Base-by-base conservation (phyloP, 2,888 invertebrate genomes). In the Desoria tigrina region DNA sequence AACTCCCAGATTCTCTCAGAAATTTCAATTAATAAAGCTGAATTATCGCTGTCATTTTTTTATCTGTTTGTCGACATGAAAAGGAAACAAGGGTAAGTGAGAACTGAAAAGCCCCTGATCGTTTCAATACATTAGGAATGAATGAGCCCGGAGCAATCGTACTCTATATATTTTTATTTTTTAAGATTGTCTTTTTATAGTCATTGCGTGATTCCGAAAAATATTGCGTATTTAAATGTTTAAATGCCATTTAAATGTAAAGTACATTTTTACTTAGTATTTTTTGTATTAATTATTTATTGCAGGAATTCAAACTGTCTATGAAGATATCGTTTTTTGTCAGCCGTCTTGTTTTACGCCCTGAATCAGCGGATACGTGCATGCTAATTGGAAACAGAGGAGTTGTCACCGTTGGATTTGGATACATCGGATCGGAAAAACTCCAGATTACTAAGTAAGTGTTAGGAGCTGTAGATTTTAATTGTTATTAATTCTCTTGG, bases 341-440 rank as follows among this genome's bases (percentile, higher is more conserved):
- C 6, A 32, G 27, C 1, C 14, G 32, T 1, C 11, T 65, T n/a
- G 23, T 21, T 26, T 42, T 60, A 21, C 14, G n/a, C 2, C 51
- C 24, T 2, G 14, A 11, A 14, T 14, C 21, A 1, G 42, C 49
- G 1, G 23, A 55, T 18, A 23, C 23, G n/a, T 55, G 61, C 49
- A 27, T 65, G 16, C 24, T 65, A 1, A 61, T 61, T 61, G 65
- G 65, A 28, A 9, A 27, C 0, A 21, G 54, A 9, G 65, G 65
- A 42, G 21, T 57, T 16, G 56, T 49, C 2, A n/a, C 57, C 1
- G 37, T 56, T 14, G 14, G 16, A 11, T 39, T 39, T 49, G 7
- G 21, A 11, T 18, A 7, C 49, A 18, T n/a, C n/a, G n/a, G n/a
- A n/a, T n/a, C 9, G 21, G 18, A 14, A 11, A 49, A 49, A 14